Evolutionary conservation across 2,113 vertebrate genomes (phyloP).

Genomic region (Myotis davidii): DNA sequence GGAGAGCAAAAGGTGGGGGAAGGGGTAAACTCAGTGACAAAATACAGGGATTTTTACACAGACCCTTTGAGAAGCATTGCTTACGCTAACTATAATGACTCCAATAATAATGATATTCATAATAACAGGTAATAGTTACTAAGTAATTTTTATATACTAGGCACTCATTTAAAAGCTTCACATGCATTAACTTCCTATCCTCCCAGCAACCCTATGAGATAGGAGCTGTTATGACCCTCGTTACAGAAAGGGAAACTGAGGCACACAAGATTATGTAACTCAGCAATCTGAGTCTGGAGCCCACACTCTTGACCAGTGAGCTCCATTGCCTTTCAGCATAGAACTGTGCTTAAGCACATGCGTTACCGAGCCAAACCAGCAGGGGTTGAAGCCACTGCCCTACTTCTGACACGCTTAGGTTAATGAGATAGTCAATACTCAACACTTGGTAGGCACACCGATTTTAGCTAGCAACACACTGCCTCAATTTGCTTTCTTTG

Average conservation of each 20-base stretch:
- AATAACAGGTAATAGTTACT: constrained; percentile 45
- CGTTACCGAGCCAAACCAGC: neutral
- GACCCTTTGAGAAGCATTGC: neutral
- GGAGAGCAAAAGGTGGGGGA: neutral
- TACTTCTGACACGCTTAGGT: neutral
- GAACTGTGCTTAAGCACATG: neutral
- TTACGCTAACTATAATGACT: neutral
- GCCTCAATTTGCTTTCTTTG: constrained; percentile 42
- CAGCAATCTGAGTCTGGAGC: neutral
- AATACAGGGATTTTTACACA: neutral
- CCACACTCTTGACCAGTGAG: neutral
- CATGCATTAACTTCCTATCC: neutral
- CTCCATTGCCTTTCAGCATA: neutral
- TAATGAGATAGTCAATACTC: constrained; percentile 12
- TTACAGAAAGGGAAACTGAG: constrained; percentile 18
- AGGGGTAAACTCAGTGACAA: constrained; percentile 24
- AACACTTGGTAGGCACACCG: neutral
- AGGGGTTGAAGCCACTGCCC: neutral
- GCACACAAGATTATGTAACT: neutral
- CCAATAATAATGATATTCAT: neutral
- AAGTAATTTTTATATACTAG: neutral
- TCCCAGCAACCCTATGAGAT: neutral
- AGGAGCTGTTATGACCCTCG: neutral
- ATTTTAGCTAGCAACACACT: neutral
- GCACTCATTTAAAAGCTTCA: neutral